Conservation (phyloP, 2,797 vertebrate species). For the Eulemur mongoz region DNA sequence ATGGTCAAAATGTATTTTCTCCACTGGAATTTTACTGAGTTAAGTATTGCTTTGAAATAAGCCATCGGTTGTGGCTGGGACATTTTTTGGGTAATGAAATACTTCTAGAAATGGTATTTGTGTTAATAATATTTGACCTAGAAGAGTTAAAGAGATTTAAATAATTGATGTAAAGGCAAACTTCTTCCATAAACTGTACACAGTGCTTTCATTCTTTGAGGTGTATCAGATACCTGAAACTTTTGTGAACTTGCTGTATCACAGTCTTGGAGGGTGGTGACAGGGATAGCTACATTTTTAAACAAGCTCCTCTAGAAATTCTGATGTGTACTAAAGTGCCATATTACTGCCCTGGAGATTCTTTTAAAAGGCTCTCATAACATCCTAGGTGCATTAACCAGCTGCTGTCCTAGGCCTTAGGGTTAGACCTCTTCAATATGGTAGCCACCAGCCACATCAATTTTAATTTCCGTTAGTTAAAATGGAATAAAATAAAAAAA, state of each 20-base stretch:
- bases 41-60: background rate
- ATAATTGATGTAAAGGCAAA: background rate
- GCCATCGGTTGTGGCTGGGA: background rate
- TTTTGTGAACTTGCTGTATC: background rate
- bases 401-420: background rate
- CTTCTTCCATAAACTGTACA: background rate
- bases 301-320: background rate
- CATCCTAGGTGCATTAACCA: background rate
- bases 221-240: background rate
- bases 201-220: background rate
- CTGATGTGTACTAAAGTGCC: background rate
- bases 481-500: background rate
- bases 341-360: background rate
- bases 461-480: background rate
- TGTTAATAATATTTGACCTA: slow-evolving; percentile 28
- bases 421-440: background rate
- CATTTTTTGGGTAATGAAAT: background rate
- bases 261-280: background rate
- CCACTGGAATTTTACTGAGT: background rate
- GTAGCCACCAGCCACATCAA: background rate
- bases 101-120: background rate
- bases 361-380: background rate
- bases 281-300: background rate
- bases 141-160: slow-evolving; percentile 31
- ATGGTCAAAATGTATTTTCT: background rate